Base-by-base conservation (phyloP, 53 echinoderm and acorn worm genomes). In the Echinarachnius parma region DNA sequence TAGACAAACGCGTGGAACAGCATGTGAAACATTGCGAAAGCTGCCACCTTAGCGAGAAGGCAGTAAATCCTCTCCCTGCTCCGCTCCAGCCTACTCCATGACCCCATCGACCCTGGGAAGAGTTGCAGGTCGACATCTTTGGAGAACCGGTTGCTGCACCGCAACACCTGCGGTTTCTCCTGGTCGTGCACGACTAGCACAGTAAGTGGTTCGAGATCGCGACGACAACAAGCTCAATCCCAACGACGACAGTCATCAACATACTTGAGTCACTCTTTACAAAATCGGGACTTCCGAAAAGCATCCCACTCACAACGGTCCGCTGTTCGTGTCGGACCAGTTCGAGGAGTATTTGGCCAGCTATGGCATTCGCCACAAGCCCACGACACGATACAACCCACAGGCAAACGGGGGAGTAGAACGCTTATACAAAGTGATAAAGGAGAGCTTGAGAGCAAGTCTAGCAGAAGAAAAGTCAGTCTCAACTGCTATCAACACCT, bases 171-270 rank as follows among this genome's bases (percentile, higher is more conserved):
- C 60, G 67, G 21, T 80, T 80, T 28, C 60, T 80, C 1, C n/a
- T 80, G 20, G 80, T 85, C 19, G 50, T 80, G 9, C 80, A 80
- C 44, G 85, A 85, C 24, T 28, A 72, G 13, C 80, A 85, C 37
- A 79, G 75, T 14, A 84, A 84, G 47, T 85, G 80, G 80, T 80
- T 80, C 28, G 85, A 77, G 34, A 74, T 70, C 1, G 64, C 82
- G 32, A 27, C n/a, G n/a, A n/a, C 64, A 42, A 84, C 85, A 14
- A 66, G 80, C 49, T 52, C 79, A 34, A 49, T 85, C 34, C 79
- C 85, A 11, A 46, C 79, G 10, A 35, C 66, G 13, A 64, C 80
- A 31, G 65, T 84, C 37, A 74, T 48, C 34, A 74, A 31, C 21
- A 74, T 84, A 28, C 65, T 84, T 28, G 70, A 84, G 24, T 52